A percentile compares a stretch with the other conserved stretches of the same genome.
Evolutionary conservation across 2,797 vertebrate species (phyloP).

Genomic region (Melopsittacus undulatus): DNA sequence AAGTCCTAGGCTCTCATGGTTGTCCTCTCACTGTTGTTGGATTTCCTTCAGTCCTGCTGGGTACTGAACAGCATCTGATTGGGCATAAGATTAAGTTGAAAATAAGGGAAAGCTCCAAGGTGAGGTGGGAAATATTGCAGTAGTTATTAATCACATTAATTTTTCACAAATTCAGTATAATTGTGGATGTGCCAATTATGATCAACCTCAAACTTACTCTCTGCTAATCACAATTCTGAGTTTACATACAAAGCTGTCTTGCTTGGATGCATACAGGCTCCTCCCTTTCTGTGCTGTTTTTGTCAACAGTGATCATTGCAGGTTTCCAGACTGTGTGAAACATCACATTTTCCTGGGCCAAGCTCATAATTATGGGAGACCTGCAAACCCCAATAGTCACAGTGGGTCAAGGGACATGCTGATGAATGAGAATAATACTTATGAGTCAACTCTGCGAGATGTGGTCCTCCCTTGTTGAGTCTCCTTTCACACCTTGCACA

Average conservation of each 20-base stretch:
- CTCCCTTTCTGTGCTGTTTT: neutral
- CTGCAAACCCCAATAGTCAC: slow-evolving; percentile 25
- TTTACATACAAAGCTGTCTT: neutral
- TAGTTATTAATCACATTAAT: neutral
- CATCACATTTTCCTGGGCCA: neutral
- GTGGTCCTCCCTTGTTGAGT: neutral
- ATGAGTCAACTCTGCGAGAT: neutral
- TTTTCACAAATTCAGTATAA: neutral
- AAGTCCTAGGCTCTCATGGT: neutral
- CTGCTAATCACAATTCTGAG: neutral
- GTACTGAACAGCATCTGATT: neutral
- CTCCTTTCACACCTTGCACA: neutral
- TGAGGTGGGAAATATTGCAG: neutral
- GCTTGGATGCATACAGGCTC: neutral
- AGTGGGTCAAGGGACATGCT: neutral
- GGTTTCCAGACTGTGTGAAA: neutral
- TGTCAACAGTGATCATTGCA: neutral
- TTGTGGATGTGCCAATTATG: neutral
- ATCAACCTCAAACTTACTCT: neutral
- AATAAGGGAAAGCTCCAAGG: neutral
- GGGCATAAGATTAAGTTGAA: neutral
- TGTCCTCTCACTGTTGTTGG: neutral
- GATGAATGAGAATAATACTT: neutral
- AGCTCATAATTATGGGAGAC: neutral
- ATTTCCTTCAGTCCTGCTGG: neutral